Base-by-base conservation (phyloP, 2,888 invertebrate species). In the Epirrhoe tristata region DNA sequence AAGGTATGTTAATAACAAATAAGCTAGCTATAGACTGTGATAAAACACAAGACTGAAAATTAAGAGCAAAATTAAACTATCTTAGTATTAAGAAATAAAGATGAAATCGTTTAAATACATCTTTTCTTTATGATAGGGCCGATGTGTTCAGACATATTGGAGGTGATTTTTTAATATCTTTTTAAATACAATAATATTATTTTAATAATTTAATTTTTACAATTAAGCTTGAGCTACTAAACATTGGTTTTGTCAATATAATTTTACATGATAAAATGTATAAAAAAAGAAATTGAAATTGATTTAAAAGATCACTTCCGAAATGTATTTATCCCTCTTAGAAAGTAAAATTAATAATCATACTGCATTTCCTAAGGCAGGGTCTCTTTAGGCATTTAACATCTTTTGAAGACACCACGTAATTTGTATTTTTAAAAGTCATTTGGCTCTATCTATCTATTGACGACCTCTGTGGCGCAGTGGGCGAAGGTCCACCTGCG, bases 1-100 rank as follows among this genome's bases (percentile, higher is more conserved):
- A 99, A 99, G 97, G 98, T 98, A 95, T 95, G 96, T 95, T 91
- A 80, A 7, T 43, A 66, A 63, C 58, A 62, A 78, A 67, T 88
- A 86, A 85, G 82, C 81, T 69, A 55, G 50, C 69, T 59, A 66
- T 60, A 65, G 17, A 66, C 78, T 84, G 83, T 85, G 85, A 83
- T 80, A 54, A 54, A 58, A 32, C 5, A 8, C 55, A 65, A 67
- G 67, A 60, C 67, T 65, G 62, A 51, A 17, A 12, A 31, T 60
- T 57, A 68, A 71, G 3, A 58, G 64, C 69, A 59, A 55, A 39
- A 50, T 14, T 53, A 59, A 48, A 10, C 3, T 16, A 32, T 8
- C 61, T 51, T 70, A 67, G 64, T 66, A 66, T 10, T 87, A 84
- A 85, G 82, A 66, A 77, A 75, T 84, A 91, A 90, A 90, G 89